These are phyloP conservation scores for Ceratosolen solmsi DNA, from an alignment of 1,140 invertebrate species.

Conservation along the genomic window DNA sequence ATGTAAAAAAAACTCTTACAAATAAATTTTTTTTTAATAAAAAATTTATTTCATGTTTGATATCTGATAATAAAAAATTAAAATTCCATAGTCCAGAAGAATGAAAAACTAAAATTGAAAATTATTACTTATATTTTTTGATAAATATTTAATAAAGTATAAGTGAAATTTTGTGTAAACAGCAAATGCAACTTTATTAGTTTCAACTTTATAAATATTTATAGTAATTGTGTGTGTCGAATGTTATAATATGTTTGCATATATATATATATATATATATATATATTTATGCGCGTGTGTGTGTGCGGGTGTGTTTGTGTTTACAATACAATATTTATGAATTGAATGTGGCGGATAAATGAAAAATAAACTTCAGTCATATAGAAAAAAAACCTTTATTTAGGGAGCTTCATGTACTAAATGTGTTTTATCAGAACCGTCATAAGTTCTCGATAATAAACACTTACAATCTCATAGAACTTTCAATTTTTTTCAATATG, in stretches of 20 bases:
- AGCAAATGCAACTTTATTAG: constrained; percentile 50
- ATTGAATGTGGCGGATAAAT: constrained; percentile 58
- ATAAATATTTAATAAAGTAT: too few relatives aligned
- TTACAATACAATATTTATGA: constrained; percentile 22
- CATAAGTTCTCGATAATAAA: constrained; percentile 25
- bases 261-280: constrained; percentile 33
- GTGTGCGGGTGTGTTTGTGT: neutral
- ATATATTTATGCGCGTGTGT: too few relatives aligned
- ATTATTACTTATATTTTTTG: neutral
- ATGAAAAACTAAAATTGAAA: constrained; percentile 12
- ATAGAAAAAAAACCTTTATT: constrained; percentile 53
- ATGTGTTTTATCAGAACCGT: constrained; percentile 38
- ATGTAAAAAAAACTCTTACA: constrained; percentile 21
- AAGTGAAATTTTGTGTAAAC: too few relatives aligned
- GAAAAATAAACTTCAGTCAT: constrained; percentile 57
- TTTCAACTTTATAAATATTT: constrained; percentile 48
- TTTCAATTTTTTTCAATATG: constrained; percentile 34
- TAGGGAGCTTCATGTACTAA: constrained; percentile 48
- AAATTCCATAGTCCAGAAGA: neutral
- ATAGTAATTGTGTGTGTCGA: too few relatives aligned
- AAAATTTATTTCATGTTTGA: constrained; percentile 40
- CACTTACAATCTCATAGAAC: constrained; percentile 50
- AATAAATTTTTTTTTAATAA: constrained; percentile 46
- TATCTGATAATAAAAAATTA: constrained; percentile 32
- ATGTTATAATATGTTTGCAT: constrained; percentile 38